phyloP scores from a whole-genome alignment of 2,888 invertebrate genomes.

The Rotaria socialis region DNA sequence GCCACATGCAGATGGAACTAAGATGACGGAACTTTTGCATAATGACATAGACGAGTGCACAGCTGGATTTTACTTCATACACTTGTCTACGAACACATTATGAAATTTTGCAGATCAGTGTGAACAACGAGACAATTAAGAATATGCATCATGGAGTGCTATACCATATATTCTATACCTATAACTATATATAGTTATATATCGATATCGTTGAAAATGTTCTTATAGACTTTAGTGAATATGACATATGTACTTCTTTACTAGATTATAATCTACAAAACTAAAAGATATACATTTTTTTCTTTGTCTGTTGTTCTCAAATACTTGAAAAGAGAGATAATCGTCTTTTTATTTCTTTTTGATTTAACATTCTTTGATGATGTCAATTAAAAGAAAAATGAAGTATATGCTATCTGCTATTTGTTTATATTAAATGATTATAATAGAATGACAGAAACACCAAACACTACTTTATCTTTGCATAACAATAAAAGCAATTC shows the following conservation, averaged over 20 bases:
- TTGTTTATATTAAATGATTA: not conserved
- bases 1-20: constrained; percentile 15
- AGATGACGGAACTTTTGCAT: not conserved
- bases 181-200: not conserved
- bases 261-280: not conserved
- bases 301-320: not conserved
- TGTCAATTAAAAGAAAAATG: not conserved
- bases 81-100: constrained; percentile 23
- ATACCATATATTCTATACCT: not conserved
- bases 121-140: constrained; percentile 12
- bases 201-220: not conserved
- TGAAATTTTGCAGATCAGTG: constrained; percentile 13
- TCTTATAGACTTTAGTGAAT: no score
- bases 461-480: not conserved
- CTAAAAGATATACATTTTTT: not conserved
- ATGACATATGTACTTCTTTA: not conserved
- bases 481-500: not conserved
- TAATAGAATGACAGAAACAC: not conserved
- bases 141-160: not conserved
- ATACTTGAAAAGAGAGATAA: not conserved
- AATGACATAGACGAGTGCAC: constrained; percentile 17
- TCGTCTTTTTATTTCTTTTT: not conserved
- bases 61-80: not conserved
- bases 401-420: not conserved
- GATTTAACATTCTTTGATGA: not conserved